Conservation (phyloP, 2,113 vertebrate species). For the Rafetus swinhoei region DNA sequence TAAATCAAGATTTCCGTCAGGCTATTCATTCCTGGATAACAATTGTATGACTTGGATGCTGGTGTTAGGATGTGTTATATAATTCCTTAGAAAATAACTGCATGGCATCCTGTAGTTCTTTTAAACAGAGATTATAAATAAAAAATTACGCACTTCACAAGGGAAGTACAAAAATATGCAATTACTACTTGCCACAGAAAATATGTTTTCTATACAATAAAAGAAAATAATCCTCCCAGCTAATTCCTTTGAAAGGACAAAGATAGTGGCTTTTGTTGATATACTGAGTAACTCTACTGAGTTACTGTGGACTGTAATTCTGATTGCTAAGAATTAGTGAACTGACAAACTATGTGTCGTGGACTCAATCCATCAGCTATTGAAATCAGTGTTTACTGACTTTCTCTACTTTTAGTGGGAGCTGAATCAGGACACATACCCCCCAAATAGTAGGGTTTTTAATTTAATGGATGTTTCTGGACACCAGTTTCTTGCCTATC, state of each 20-base stretch:
- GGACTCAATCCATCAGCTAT: background rate
- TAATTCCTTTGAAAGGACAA: background rate
- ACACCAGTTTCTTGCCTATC: no score
- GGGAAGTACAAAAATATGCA: background rate
- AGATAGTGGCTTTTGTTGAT: accelerated
- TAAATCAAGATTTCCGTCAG: background rate
- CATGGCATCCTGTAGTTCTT: background rate
- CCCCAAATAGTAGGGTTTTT: background rate
- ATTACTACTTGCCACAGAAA: no score
- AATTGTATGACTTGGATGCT: background rate
- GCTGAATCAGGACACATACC: accelerated
- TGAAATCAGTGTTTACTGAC: background rate
- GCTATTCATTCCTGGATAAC: background rate
- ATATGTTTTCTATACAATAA: background rate
- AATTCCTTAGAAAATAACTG: background rate
- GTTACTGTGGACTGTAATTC: background rate
- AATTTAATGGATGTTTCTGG: background rate
- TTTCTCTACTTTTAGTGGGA: background rate
- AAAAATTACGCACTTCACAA: background rate
- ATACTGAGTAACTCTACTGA: background rate
- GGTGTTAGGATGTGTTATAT: background rate
- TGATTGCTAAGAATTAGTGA: background rate
- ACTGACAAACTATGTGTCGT: background rate
- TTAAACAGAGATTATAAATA: background rate
- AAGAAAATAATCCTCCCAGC: background rate